phyloP scores from a whole-genome alignment of 2,888 invertebrate genomes.

The Tiliacea citrago region DNA sequence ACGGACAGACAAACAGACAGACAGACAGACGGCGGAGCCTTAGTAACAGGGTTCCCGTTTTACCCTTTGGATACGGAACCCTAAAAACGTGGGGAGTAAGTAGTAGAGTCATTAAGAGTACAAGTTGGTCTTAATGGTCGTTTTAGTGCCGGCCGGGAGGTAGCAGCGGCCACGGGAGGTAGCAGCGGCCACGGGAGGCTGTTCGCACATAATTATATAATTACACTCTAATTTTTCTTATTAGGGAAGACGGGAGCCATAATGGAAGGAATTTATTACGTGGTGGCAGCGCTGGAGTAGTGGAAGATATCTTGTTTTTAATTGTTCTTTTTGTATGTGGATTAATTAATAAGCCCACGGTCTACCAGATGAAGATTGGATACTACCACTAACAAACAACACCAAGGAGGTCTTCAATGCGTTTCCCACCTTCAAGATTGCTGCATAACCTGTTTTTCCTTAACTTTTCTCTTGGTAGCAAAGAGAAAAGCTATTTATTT shows the following conservation, averaged over 20 bases:
- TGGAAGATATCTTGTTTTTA: conserved; percentile 1
- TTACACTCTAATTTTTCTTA: conserved; percentile 54
- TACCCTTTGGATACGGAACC: too few species aligned
- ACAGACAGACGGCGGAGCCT: too few species aligned
- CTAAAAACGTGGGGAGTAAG: conserved; percentile 35
- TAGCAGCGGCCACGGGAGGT: conserved; percentile 25
- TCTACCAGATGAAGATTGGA: neutral
- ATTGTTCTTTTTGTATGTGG: neutral
- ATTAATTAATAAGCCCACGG: neutral
- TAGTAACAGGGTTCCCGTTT: too few species aligned
- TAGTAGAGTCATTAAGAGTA: conserved; percentile 48
- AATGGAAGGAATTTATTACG: conserved; percentile 32
- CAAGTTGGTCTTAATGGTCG: conserved; percentile 57
- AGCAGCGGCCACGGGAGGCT: conserved; percentile 28
- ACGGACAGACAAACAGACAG: too few species aligned
- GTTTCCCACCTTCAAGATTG: neutral
- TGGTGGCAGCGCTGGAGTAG: neutral
- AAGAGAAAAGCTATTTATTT: neutral
- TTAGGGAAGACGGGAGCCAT: conserved; percentile 20
- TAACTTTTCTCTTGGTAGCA: neutral
- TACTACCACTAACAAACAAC: neutral
- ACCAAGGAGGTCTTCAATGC: neutral
- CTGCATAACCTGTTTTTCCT: neutral
- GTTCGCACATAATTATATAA: conserved; percentile 58
- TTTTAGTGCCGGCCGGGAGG: conserved; percentile 40